These are phyloP conservation scores for Coboldia fuscipes DNA, from an alignment of 1,140 invertebrate genomes.

Conservation along the genomic window DNA sequence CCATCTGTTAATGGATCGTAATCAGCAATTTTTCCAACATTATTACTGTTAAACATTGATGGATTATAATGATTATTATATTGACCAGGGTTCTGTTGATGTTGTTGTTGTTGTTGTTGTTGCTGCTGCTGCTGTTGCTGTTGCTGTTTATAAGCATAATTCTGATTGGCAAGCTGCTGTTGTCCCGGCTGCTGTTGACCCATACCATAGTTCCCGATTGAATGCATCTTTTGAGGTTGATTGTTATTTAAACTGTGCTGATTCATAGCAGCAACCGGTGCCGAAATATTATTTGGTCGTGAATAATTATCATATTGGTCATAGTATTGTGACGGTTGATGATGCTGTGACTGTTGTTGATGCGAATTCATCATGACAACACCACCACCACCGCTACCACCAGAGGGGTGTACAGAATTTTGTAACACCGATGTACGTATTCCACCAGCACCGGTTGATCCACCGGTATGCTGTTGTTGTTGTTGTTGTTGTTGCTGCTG, in stretches of 20 bases:
- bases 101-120: slow-evolving; percentile 3
- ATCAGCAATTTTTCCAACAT: slow-evolving; percentile 50
- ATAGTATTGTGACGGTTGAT: slow-evolving; percentile 4
- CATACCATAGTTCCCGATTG: neutral
- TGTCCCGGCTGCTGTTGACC: neutral
- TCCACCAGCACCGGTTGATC: slow-evolving; percentile 15
- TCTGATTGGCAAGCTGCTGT: neutral
- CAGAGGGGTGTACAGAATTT: slow-evolving; percentile 19
- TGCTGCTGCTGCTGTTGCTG: slow-evolving; percentile 12
- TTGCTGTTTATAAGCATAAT: slow-evolving; percentile 12
- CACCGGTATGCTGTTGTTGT: slow-evolving; percentile 11
- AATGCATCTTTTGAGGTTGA: slow-evolving; percentile 4
- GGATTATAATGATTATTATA: neutral
- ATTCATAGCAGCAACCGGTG: no score
- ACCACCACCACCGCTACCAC: slow-evolving; percentile 7
- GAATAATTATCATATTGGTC: slow-evolving; percentile 6
- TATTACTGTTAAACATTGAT: neutral
- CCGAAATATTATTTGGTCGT: neutral
- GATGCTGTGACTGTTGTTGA: neutral
- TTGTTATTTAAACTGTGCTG: no score
- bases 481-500: slow-evolving; percentile 17
- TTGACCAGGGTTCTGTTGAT: slow-evolving; percentile 3
- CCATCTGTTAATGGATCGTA: slow-evolving; percentile 54
- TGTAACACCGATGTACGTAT: slow-evolving; percentile 18
- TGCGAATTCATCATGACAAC: neutral